A percentile compares a stretch with the other conserved stretches of the same genome.
phyloP scores from a whole-genome alignment of 53 echinoderm and acorn worm genomes.

The Echinometra lucunter region DNA sequence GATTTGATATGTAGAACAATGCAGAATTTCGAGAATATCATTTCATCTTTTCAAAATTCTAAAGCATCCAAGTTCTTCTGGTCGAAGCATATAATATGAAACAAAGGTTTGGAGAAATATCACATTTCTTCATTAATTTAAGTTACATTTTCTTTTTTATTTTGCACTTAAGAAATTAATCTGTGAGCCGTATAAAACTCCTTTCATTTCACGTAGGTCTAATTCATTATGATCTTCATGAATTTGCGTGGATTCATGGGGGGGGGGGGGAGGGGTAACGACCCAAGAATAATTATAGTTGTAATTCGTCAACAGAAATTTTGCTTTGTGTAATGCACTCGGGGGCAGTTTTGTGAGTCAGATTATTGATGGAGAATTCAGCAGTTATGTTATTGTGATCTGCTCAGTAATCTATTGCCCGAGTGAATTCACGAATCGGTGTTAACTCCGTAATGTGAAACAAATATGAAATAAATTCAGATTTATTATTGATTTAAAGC shows the following conservation, averaged over 20 bases:
- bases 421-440: too few species aligned
- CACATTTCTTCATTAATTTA: background rate
- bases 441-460: too few species aligned
- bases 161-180: background rate
- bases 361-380: background rate
- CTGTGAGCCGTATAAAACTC: background rate
- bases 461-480: too few species aligned
- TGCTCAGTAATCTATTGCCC: background rate
- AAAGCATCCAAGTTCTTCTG: background rate
- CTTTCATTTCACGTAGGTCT: background rate
- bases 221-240: background rate
- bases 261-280: too few species aligned
- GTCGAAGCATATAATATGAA: background rate
- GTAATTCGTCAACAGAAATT: background rate
- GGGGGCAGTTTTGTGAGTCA: background rate
- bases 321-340: too few species aligned
- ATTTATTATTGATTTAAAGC: too few species aligned
- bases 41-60: background rate
- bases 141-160: background rate
- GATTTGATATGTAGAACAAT: background rate
- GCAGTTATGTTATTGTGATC: too few species aligned
- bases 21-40: background rate
- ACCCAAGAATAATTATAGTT: too few species aligned
- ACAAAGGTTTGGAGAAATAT: background rate
- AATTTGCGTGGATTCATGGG: background rate